These are phyloP conservation scores for Petaurus breviceps DNA, from an alignment of 2,113 vertebrate genomes.

Conservation along the genomic window DNA sequence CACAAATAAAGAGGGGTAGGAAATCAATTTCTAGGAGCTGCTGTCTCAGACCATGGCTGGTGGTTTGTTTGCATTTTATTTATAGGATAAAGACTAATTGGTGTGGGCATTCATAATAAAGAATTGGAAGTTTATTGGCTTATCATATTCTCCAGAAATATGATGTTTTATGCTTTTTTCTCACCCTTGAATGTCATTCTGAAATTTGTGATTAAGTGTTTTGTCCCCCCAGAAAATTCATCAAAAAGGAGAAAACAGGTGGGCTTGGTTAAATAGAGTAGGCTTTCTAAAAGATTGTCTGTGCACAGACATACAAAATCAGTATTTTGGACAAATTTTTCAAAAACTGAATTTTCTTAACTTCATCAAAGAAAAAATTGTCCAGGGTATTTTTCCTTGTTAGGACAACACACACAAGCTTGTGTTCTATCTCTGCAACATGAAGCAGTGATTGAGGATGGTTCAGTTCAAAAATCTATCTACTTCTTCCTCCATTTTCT, in stretches of 20 bases:
- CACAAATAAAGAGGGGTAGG: background rate
- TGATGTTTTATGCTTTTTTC: conserved; percentile 33
- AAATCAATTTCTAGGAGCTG: background rate
- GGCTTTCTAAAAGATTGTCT: conserved; percentile 46
- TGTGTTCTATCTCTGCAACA: background rate
- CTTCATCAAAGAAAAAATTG: conserved; percentile 31
- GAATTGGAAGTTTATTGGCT: conserved; percentile 11
- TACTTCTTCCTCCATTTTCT: conserved; percentile 47
- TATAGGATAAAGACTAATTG: conserved; percentile 30
- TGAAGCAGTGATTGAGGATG: background rate
- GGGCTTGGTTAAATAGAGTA: conserved; percentile 43
- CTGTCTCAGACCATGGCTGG: background rate
- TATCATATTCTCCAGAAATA: conserved; percentile 35
- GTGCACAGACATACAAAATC: conserved; percentile 58
- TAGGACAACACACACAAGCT: conserved; percentile 2
- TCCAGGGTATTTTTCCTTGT: conserved; percentile 21
- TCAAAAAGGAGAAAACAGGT: conserved; percentile 46
- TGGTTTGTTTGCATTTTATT: conserved; percentile 26
- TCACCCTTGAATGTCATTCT: conserved; percentile 20
- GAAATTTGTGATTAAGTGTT: conserved; percentile 24
- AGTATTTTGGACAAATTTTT: conserved; percentile 13
- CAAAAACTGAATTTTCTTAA: conserved; percentile 20
- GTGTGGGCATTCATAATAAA: conserved; percentile 55
- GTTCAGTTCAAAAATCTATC: background rate
- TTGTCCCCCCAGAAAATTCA: conserved; percentile 41